Evolutionary conservation across 2,888 invertebrate genomes (phyloP).

Genomic region (Tiliacea aurago): DNA sequence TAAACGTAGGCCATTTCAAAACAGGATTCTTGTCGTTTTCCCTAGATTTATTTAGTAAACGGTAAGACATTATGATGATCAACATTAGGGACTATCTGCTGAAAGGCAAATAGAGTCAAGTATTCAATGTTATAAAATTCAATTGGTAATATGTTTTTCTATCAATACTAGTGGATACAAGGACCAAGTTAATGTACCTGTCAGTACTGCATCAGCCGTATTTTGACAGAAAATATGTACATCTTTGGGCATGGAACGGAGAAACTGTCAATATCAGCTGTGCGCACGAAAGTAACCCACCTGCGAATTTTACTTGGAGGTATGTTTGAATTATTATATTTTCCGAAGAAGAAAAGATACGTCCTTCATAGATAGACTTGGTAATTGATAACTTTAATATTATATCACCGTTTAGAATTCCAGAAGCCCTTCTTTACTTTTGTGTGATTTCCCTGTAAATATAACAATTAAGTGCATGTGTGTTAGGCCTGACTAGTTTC

Average conservation of each 20-base stretch:
- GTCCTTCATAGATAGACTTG: not conserved
- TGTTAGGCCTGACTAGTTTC: not conserved
- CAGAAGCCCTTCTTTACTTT: not conserved
- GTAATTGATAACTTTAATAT: not conserved
- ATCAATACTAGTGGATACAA: constrained; percentile 71
- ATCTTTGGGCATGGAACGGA: constrained; percentile 81
- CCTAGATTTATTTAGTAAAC: not conserved
- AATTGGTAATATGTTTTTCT: not conserved
- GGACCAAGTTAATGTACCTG: constrained; percentile 71
- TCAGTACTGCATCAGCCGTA: constrained; percentile 79
- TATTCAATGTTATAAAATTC: not conserved
- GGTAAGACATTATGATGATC: not conserved
- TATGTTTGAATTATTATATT: constrained; percentile 52
- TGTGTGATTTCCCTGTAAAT: not conserved
- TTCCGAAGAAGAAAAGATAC: not conserved
- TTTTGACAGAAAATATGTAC: constrained; percentile 71
- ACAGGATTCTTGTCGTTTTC: not conserved
- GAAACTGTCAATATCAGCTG: constrained; percentile 79
- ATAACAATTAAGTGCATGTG: no score
- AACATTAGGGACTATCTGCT: not conserved
- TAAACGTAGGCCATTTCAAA: not conserved
- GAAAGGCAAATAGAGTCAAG: not conserved
- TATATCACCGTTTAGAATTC: not conserved
- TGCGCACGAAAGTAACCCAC: constrained; percentile 79
- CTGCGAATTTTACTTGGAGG: constrained; percentile 80